Evolutionary conservation across 2,113 vertebrate species (phyloP), one percentile per base, ranked within the genome.

Genomic region (Sylvilagus bachmani): DNA sequence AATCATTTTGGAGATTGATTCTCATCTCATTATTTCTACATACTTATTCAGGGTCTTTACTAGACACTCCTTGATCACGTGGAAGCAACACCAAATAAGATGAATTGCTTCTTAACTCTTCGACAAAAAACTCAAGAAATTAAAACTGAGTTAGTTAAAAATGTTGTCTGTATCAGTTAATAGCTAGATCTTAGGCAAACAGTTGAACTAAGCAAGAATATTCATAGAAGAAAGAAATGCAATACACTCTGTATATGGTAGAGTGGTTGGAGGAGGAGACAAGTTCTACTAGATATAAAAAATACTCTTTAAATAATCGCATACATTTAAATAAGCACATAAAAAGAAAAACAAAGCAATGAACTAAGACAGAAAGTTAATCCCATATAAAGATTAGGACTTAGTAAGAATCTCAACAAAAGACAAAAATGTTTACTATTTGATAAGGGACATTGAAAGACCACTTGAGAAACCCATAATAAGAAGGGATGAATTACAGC

Each of bases 281-380:
- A 53, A 55, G 3, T 12, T 86, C 64, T 27, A 49, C 9, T 33
- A 49, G 17, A 27, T 21, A 10, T 55, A 8, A 62, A 75, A 69
- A 33, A 4, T 62, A 19, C 9, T 25, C 55, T 49, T 17, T 24
- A 53, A 74, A 2, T 81, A n/a, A 44, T 4, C 22, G 21, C 36
- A 61, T 58, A 19, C 19, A 58, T 5, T 14, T 17, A 58, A 14
- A 29, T 3, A 4, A 14, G 5, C 0, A 2, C 10, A 31, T 61
- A 24, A 58, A 66, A 22, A 21, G 44, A 6, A 49, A 80, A 73
- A 24, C 25, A 22, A 1, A 82, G 33, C 53, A 55, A 36, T 36
- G 38, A 38, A 11, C 25, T 24, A 49, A 78, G 36, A 64, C 1
- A 16, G 1, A 73, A 49, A 58, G 9, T 66, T 24, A 64, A 5